These are phyloP conservation scores for Hafferia zeledoni DNA, from an alignment of 2,797 vertebrate species.

Conservation along the genomic window DNA sequence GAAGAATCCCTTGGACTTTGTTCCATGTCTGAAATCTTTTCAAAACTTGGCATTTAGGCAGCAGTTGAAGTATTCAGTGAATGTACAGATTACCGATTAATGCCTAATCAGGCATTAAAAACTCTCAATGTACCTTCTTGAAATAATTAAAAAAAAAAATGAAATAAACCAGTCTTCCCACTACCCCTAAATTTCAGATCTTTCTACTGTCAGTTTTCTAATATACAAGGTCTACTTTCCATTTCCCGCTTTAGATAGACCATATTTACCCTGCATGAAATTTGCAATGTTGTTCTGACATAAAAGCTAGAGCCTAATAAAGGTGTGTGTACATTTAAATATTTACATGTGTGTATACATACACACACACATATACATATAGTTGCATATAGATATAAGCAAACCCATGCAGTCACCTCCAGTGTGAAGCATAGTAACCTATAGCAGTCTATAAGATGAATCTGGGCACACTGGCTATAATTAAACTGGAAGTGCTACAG, in stretches of 20 bases:
- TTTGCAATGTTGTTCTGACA: not conserved
- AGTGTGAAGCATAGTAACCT: not conserved
- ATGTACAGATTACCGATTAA: not conserved
- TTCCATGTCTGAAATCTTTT: not conserved
- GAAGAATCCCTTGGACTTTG: not conserved
- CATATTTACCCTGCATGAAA: not conserved
- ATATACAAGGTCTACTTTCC: not conserved
- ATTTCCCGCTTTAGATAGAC: not conserved
- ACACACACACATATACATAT: not conserved
- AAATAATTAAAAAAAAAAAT: not conserved
- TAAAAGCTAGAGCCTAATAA: not conserved
- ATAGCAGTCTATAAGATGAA: not conserved
- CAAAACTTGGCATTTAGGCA: not conserved
- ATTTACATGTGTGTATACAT: accelerated
- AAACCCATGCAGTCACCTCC: not conserved
- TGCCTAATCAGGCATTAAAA: not conserved
- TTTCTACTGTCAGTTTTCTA: not conserved
- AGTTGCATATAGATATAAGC: not conserved
- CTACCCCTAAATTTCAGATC: not conserved
- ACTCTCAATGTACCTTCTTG: not conserved
- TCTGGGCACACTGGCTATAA: not conserved
- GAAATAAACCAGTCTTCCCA: not conserved
- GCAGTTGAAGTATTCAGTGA: not conserved
- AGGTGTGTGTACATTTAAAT: not conserved
- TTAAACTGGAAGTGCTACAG: not conserved